Conservation (phyloP, 2,113 vertebrate genomes). For the Chaetodon auriga region DNA sequence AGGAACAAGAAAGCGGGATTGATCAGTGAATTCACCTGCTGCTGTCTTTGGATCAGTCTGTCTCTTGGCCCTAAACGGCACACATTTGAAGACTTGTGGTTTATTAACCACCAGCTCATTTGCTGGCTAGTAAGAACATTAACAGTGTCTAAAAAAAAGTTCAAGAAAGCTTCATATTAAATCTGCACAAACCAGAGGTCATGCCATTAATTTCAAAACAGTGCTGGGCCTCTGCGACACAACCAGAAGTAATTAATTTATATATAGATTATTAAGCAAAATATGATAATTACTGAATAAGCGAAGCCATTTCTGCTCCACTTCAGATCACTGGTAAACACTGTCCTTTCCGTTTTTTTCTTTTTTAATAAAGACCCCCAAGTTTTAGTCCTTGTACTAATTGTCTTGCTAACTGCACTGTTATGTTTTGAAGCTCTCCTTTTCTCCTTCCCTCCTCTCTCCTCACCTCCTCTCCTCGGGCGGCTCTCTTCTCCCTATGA, state of each 20-base stretch:
- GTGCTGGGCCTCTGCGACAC: background rate
- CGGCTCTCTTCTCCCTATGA: constrained; percentile 67
- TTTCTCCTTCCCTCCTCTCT: constrained; percentile 34
- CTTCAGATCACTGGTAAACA: constrained; percentile 56
- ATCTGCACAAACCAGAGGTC: constrained; percentile 38
- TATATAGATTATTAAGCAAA: constrained; percentile 41
- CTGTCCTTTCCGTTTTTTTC: constrained; percentile 21
- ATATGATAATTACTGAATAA: constrained; percentile 48
- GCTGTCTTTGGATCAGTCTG: background rate
- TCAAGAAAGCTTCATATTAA: constrained; percentile 17
- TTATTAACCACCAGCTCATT: constrained; percentile 1
- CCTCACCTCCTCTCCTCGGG: constrained; percentile 44
- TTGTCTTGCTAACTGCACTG: constrained; percentile 73
- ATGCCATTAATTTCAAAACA: constrained; percentile 36
- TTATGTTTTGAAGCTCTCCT: constrained; percentile 63
- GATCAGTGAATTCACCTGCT: background rate
- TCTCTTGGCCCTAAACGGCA: background rate
- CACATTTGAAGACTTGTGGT: background rate
- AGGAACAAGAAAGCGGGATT: background rate
- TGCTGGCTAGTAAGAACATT: background rate
- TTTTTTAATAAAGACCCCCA: constrained; percentile 36
- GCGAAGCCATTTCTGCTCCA: background rate
- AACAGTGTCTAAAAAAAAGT: constrained; percentile 7
- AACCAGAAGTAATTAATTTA: constrained; percentile 43
- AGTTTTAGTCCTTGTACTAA: constrained; percentile 71